Evolutionary conservation across 2,888 invertebrate species (phyloP).

Genomic region (Antheraea yamamai): DNA sequence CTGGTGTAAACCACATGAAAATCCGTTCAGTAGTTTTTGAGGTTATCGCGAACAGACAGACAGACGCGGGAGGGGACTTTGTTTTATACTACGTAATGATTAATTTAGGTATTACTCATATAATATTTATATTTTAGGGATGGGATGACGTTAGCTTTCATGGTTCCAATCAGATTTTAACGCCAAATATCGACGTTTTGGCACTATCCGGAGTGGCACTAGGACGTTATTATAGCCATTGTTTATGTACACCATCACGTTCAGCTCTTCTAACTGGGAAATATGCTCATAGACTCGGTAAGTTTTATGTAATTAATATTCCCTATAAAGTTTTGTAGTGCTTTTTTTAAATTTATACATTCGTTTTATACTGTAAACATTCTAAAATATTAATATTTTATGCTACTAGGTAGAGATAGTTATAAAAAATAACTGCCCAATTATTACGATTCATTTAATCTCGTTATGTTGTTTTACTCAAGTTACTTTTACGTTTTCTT

Average conservation of each 20-base stretch:
- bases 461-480: background rate
- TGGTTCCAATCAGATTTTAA: conserved; percentile 91
- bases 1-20: no score
- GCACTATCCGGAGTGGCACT: conserved; percentile 92
- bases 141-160: conserved; percentile 96
- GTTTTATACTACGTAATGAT: no score
- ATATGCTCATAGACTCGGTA: conserved; percentile 84
- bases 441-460: background rate
- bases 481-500: background rate
- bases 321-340: background rate
- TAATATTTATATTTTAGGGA: conserved; percentile 81
- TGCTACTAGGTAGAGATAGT: background rate
- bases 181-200: conserved; percentile 94
- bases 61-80: no score
- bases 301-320: background rate
- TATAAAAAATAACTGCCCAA: background rate
- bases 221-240: conserved; percentile 91
- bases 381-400: background rate
- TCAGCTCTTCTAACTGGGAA: conserved; percentile 91
- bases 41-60: no score
- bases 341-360: background rate
- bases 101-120: background rate
- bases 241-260: conserved; percentile 92
- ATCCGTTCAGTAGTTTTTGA: no score
- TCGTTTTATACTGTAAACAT: background rate